Conservation (phyloP, 2,113 vertebrate species). For the Eretmochelys imbricata region DNA sequence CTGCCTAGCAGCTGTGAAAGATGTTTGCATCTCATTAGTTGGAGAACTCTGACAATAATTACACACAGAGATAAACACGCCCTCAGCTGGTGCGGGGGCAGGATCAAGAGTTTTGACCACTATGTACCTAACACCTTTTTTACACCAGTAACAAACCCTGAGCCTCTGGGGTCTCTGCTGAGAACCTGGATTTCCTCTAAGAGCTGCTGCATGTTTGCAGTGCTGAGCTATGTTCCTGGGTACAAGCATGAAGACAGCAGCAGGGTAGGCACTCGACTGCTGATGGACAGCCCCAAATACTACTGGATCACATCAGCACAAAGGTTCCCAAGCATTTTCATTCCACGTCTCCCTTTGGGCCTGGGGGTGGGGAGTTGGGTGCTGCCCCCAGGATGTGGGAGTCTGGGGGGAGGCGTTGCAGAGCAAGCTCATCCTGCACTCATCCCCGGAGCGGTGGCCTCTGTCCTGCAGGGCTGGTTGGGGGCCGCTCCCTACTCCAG, state of each 20-base stretch:
- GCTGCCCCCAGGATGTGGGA: too few relatives aligned
- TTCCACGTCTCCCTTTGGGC: too few relatives aligned
- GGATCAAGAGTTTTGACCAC: not conserved
- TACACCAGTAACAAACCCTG: not conserved
- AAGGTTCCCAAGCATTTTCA: too few relatives aligned
- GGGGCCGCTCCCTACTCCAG: too few relatives aligned
- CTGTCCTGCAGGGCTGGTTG: too few relatives aligned
- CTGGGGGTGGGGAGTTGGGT: too few relatives aligned
- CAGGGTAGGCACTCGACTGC: not conserved
- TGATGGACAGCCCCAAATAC: not conserved
- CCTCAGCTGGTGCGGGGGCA: not conserved
- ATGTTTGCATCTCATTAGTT: not conserved
- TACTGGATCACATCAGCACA: too few relatives aligned
- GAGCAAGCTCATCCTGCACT: too few relatives aligned
- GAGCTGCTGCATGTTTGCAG: not conserved
- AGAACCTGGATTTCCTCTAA: not conserved
- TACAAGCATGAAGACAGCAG: not conserved
- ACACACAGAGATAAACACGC: not conserved
- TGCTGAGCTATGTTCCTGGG: not conserved
- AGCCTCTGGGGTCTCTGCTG: not conserved
- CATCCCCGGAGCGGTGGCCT: too few relatives aligned
- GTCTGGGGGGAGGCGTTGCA: too few relatives aligned
- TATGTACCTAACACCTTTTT: not conserved
- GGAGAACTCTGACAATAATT: not conserved
- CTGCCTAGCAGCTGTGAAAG: not conserved